Conservation (phyloP, 2,888 invertebrate species). For the Eulithis prunata region DNA sequence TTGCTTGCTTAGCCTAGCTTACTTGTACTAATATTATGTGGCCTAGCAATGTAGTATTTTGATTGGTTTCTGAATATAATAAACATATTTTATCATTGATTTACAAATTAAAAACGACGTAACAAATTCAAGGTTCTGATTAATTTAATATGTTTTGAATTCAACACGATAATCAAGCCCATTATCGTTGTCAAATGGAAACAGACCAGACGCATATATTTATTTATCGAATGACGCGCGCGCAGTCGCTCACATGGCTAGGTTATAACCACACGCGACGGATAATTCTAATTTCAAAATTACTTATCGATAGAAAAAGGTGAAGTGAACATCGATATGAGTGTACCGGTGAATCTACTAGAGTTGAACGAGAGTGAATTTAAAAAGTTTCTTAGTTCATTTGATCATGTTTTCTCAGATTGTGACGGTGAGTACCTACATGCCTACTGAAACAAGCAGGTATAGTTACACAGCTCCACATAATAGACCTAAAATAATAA, state of each 20-base stretch:
- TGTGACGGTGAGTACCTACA: conserved; percentile 87
- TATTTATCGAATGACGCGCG: conserved; percentile 55
- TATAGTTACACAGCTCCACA: too few relatives aligned
- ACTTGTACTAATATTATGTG: too few relatives aligned
- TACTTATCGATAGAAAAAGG: conserved; percentile 21
- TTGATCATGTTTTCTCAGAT: conserved; percentile 90
- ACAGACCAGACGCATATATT: conserved; percentile 48
- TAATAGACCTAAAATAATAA: too few relatives aligned
- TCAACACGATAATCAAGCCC: not conserved
- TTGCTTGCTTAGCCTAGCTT: too few relatives aligned
- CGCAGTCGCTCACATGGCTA: conserved; percentile 61
- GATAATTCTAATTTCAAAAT: conserved; percentile 20
- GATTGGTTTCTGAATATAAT: too few relatives aligned
- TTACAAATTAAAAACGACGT: too few relatives aligned
- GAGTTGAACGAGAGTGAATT: conserved; percentile 73
- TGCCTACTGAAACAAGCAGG: conserved; percentile 26
- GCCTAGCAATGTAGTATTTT: too few relatives aligned
- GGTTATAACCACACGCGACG: conserved; percentile 66
- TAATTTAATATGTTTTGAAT: too few relatives aligned
- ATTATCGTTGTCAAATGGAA: conserved; percentile 44
- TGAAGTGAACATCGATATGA: conserved; percentile 44
- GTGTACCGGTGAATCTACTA: conserved; percentile 65
- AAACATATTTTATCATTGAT: too few relatives aligned
- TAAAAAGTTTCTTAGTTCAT: conserved; percentile 83
- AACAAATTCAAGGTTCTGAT: too few relatives aligned